Evolutionary conservation across 2,113 vertebrate species (phyloP).

Genomic region (Dicaeum eximium): DNA sequence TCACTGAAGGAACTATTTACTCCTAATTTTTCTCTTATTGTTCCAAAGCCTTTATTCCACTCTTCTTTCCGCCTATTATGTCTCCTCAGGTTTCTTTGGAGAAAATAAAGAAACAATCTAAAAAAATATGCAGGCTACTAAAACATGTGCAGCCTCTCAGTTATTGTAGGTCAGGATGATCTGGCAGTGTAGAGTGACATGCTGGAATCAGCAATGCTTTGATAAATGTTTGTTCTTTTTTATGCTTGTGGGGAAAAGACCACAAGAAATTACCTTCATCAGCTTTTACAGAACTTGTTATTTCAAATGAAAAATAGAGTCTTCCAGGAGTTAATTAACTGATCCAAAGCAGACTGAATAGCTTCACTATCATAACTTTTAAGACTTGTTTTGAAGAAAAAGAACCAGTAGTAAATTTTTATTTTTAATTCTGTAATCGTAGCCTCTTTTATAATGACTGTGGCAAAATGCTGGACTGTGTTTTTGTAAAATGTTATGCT

Average conservation of each 20-base stretch:
- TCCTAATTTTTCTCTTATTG: constrained; percentile 49
- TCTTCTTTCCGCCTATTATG: background rate
- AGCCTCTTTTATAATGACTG: background rate
- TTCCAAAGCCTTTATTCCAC: background rate
- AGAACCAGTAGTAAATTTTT: background rate
- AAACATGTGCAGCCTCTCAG: background rate
- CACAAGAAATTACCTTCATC: constrained; percentile 38
- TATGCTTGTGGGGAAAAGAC: background rate
- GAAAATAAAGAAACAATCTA: background rate
- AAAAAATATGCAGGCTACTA: background rate
- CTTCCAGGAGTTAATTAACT: constrained; percentile 62
- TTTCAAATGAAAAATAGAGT: constrained; percentile 53
- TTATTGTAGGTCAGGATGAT: background rate
- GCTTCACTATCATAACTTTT: background rate
- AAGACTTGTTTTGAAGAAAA: constrained; percentile 35
- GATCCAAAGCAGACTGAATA: constrained; percentile 41
- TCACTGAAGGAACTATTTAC: constrained; percentile 41
- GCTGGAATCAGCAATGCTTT: background rate
- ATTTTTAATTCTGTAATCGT: background rate
- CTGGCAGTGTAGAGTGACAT: background rate
- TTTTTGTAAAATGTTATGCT: background rate
- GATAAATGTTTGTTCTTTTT: background rate
- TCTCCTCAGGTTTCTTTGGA: constrained; percentile 23
- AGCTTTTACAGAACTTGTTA: background rate
- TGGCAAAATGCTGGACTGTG: background rate